These are phyloP conservation scores for Oryzias celebensis DNA, from an alignment of 2,113 vertebrate genomes.

Conservation along the genomic window DNA sequence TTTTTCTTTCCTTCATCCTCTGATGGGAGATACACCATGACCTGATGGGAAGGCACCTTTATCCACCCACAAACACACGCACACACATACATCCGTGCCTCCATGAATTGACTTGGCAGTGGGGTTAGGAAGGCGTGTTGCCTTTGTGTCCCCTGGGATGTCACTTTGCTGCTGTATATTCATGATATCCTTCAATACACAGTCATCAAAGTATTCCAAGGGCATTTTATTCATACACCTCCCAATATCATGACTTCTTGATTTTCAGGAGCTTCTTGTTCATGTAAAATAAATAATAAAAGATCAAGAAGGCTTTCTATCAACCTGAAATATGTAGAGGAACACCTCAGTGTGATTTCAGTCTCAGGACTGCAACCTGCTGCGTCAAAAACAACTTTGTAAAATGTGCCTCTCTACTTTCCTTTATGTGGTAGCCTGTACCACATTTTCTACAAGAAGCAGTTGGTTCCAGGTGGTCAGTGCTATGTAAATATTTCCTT, in stretches of 20 bases:
- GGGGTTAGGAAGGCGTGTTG: slow-evolving; percentile 43
- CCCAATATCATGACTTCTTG: slow-evolving; percentile 13
- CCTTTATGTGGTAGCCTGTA: slow-evolving; percentile 37
- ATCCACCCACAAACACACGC: slow-evolving; percentile 7
- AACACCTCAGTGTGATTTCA: slow-evolving; percentile 44
- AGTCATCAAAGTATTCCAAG: slow-evolving; percentile 32
- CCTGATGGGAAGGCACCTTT: slow-evolving; percentile 51
- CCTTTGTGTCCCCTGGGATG: slow-evolving; percentile 41
- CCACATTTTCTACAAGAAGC: slow-evolving; percentile 22
- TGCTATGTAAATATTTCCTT: slow-evolving; percentile 34
- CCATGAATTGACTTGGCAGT: slow-evolving; percentile 10
- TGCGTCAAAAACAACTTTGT: slow-evolving; percentile 35
- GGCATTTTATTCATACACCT: slow-evolving; percentile 29
- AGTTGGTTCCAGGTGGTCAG: slow-evolving; percentile 45
- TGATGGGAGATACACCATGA: slow-evolving; percentile 48
- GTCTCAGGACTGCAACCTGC: slow-evolving; percentile 19
- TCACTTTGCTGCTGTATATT: slow-evolving; percentile 63
- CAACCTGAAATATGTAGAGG: slow-evolving; percentile 39
- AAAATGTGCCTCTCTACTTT: slow-evolving; percentile 25
- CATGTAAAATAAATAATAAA: slow-evolving; percentile 32
- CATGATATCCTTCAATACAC: slow-evolving; percentile 41
- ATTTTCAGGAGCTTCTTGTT: slow-evolving; percentile 19
- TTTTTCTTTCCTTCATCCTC: slow-evolving; percentile 56
- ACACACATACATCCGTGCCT: slow-evolving; percentile 18
- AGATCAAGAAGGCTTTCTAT: slow-evolving; percentile 37